Evolutionary conservation across 2,797 vertebrate species (phyloP).

Genomic region (Gymnoscopelus microlampas): DNA sequence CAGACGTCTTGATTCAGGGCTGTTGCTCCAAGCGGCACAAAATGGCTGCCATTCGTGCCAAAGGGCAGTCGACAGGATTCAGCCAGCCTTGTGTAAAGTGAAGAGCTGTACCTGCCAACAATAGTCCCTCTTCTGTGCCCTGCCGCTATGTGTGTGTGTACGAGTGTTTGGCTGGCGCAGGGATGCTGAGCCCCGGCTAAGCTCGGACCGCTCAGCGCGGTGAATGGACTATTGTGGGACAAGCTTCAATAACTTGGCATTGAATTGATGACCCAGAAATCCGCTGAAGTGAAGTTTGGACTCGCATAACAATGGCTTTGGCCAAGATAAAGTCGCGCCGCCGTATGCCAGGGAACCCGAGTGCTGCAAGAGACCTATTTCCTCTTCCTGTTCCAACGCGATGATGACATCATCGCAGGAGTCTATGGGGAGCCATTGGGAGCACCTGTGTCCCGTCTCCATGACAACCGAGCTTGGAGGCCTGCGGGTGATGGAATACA

Average conservation of each 20-base stretch:
- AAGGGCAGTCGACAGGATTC: conserved; percentile 1
- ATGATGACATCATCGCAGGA: conserved; percentile 55
- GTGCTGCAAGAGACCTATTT: conserved; percentile 25
- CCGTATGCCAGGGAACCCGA: conserved; percentile 3
- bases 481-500: conserved; percentile 59
- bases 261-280: conserved; percentile 35
- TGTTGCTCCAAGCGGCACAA: background rate
- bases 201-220: background rate
- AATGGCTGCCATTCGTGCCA: conserved; percentile 21
- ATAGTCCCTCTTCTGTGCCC: conserved; percentile 4
- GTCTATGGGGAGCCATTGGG: conserved; percentile 37
- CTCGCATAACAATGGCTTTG: conserved; percentile 19
- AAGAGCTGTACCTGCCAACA: conserved; percentile 23
- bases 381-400: conserved; percentile 43
- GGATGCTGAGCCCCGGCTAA: conserved; percentile 5
- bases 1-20: conserved; percentile 16
- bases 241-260: background rate
- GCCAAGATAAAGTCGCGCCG: conserved; percentile 19
- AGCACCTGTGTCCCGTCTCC: conserved; percentile 73
- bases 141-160: conserved; percentile 1
- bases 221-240: conserved; percentile 29
- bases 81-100: conserved; percentile 13
- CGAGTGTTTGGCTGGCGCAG: conserved; percentile 13
- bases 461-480: conserved; percentile 55
- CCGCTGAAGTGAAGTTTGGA: conserved; percentile 24